Conservation (phyloP, 2,888 invertebrate genomes). For the Kuschelorhynchus macadamiae region DNA sequence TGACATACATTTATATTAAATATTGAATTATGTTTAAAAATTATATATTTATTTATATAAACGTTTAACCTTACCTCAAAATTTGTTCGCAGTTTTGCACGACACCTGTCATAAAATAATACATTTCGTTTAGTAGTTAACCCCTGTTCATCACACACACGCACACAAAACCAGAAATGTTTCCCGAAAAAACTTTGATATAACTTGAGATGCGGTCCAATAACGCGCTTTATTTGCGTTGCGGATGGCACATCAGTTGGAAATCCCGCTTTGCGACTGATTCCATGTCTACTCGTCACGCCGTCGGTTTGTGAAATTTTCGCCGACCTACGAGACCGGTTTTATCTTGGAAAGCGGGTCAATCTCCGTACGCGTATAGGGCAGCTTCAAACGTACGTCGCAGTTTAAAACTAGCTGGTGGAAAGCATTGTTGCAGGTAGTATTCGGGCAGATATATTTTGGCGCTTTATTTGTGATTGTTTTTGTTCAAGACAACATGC, state of each 20-base stretch:
- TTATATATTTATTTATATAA: background rate
- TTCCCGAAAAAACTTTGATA: constrained; percentile 4
- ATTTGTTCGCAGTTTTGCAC: constrained; percentile 63
- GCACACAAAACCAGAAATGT: constrained; percentile 5
- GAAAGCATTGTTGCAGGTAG: constrained; percentile 9
- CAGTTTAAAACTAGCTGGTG: background rate
- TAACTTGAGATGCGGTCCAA: background rate
- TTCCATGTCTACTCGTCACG: constrained; percentile 39
- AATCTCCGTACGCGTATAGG: constrained; percentile 28
- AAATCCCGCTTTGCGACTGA: constrained; percentile 46
- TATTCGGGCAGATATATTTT: constrained; percentile 9
- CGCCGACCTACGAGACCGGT: constrained; percentile 23
- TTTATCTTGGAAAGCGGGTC: constrained; percentile 42
- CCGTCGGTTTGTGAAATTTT: constrained; percentile 24
- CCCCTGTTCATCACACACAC: constrained; percentile 28
- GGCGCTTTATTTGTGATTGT: constrained; percentile 28
- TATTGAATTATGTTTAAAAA: too few relatives aligned
- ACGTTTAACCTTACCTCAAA: constrained; percentile 56
- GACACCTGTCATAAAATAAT: constrained; percentile 64
- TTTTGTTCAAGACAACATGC: too few relatives aligned
- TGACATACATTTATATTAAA: too few relatives aligned
- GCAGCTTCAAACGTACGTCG: constrained; percentile 32
- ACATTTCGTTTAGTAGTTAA: constrained; percentile 53
- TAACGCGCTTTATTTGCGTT: constrained; percentile 19
- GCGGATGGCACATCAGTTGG: constrained; percentile 29